phyloP scores from a whole-genome alignment of 1,140 invertebrate species.

The Rhopalosiphum maidis region DNA sequence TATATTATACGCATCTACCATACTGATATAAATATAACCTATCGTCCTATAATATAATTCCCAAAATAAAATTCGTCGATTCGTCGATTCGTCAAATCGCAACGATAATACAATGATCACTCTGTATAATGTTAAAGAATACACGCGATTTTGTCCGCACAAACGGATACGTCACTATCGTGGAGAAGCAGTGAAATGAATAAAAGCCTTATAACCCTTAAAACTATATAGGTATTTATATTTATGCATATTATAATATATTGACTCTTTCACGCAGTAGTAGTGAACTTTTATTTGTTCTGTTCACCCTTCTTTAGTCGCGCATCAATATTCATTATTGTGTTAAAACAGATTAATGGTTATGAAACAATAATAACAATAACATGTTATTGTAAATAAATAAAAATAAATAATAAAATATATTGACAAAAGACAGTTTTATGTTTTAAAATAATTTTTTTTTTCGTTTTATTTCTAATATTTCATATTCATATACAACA shows the following conservation, averaged over 20 bases:
- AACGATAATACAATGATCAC: background rate
- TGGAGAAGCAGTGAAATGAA: background rate
- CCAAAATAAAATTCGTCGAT: background rate
- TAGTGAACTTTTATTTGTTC: background rate
- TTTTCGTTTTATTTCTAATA: background rate
- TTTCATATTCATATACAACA: background rate
- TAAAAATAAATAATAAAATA: too few species aligned
- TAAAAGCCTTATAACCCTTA: background rate
- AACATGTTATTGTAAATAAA: conserved; percentile 5
- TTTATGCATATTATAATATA: background rate
- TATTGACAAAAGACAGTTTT: background rate
- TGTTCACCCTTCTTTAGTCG: background rate
- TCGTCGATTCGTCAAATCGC: background rate
- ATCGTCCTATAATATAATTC: background rate
- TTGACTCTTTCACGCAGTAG: background rate
- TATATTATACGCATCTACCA: background rate
- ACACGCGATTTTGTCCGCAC: background rate
- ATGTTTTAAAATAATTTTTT: background rate
- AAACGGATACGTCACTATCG: background rate
- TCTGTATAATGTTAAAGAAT: background rate
- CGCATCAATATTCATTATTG: background rate
- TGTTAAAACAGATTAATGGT: conserved; percentile 18
- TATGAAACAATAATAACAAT: background rate
- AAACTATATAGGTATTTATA: background rate
- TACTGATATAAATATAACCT: too few species aligned